Evolutionary conservation across 1,140 invertebrate genomes (phyloP), one percentile per base, ranked within the genome.

Genomic region (Oppia nitens): DNA sequence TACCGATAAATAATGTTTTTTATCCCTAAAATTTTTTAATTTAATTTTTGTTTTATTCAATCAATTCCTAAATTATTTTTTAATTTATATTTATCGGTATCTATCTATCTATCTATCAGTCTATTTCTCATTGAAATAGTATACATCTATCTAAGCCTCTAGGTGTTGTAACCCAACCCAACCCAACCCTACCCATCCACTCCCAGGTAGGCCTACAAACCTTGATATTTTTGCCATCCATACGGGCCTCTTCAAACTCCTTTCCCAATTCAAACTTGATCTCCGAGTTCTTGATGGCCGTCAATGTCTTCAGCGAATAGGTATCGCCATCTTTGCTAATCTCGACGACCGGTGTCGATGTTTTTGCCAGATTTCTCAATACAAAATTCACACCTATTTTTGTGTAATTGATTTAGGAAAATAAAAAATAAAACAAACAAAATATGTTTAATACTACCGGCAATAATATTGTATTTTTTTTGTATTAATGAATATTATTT

Each of bases 211-310:
- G 26, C 83, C 72, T 82, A 81, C 48, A 66, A 68, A 61, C 55
- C 63, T 85, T 86, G 20, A 92, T 87, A 67, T 80, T 81, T 47
- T 84, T 76, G 11, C 86, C 87, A 69, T 92, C 87, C n/a, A 82
- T 76, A 6, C 87, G 91, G 62, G 81, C 81, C 66, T 92, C 85
- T 9, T 88, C 83, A 69, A 91, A 87, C 69, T 87, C 83, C 62
- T 83, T 79, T 24, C 81, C 84, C 4, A 86, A 75, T 61, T 76
- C 85, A 72, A 92, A 93, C 60, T 76, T 81, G 48, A 85, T 78
- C 55, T 81, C 76, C 0, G 80, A 77, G 63, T 78, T 89, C 69
- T 90, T 91, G 70, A 92, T 88, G 1, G 85, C 84, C 11, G 87
- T 88, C 2, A 76, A 77, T 2, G 87, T 87, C 61, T 81, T 82